Percentiles rank a stretch among this genome's conserved stretches.
These are phyloP conservation scores for Enchytraeus crypticus DNA, from an alignment of 2,888 invertebrate species.

Conservation along the genomic window DNA sequence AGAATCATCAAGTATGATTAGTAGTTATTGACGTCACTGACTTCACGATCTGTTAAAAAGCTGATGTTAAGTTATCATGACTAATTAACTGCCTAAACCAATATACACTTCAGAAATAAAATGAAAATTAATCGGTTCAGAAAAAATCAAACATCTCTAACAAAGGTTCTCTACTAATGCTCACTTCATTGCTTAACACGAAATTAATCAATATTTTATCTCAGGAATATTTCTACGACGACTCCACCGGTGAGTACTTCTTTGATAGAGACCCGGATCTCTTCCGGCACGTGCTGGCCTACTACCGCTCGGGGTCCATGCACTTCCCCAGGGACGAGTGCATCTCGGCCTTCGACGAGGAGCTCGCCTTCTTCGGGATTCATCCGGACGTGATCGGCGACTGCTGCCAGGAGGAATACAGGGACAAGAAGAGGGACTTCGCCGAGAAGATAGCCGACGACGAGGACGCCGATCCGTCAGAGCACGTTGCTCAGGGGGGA, in stretches of 20 bases:
- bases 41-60: no score
- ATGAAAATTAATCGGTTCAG: no score
- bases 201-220: no score
- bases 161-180: no score
- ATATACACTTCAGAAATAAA: no score
- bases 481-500: no score
- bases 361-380: constrained; percentile 97
- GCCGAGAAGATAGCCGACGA: constrained; percentile 63
- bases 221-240: constrained; percentile 80
- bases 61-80: no score
- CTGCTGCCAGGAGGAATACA: constrained; percentile 99
- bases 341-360: constrained; percentile 96
- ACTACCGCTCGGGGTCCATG: constrained; percentile 90
- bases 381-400: constrained; percentile 93
- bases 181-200: no score
- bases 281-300: constrained; percentile 91
- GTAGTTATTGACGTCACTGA: no score
- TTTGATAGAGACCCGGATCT: constrained; percentile 99
- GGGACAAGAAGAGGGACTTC: constrained; percentile 96
- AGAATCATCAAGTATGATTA: no score
- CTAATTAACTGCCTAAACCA: no score
- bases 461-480: constrained; percentile 40
- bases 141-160: no score
- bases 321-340: constrained; percentile 99
- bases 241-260: constrained; percentile 85